A percentile compares a stretch with the other conserved stretches of the same genome.
Conservation (phyloP, 2,888 invertebrate genomes). For the Globia sparganii region DNA sequence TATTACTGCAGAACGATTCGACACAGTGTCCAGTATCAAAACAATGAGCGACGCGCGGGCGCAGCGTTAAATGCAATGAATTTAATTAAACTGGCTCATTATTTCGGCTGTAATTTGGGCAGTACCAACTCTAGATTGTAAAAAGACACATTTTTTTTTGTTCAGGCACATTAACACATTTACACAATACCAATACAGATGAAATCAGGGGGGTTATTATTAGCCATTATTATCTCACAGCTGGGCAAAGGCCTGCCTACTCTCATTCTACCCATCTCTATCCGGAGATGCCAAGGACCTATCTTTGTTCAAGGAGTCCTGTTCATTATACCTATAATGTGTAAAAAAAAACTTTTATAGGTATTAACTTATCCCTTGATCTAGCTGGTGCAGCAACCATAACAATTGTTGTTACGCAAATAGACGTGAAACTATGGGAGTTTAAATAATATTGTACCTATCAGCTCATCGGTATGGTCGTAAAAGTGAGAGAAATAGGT, state of each 20-base stretch:
- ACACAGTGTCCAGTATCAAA: slow-evolving; percentile 49
- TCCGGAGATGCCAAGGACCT: background rate
- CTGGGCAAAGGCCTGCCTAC: background rate
- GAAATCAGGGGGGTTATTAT: background rate
- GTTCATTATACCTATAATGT: background rate
- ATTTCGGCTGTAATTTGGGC: background rate
- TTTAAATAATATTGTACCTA: background rate
- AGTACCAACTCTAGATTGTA: background rate
- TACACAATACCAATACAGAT: background rate
- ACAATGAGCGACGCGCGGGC: slow-evolving; percentile 36
- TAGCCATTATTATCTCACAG: too few species aligned
- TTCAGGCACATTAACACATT: background rate
- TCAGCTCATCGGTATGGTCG: slow-evolving; percentile 6
- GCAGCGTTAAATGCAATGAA: slow-evolving; percentile 5
- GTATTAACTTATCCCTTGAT: background rate
- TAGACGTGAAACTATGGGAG: background rate
- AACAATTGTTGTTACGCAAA: background rate
- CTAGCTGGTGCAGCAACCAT: too few species aligned
- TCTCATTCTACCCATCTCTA: background rate
- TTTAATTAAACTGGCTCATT: background rate
- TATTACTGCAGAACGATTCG: slow-evolving; percentile 24
- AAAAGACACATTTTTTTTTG: background rate
- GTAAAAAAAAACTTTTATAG: background rate
- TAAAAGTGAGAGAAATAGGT: slow-evolving; percentile 31
- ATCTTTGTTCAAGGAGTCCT: background rate